A percentile compares a stretch with the other conserved stretches of the same genome.
phyloP scores from a whole-genome alignment of 2,888 invertebrate genomes.

The Caradrina kadenii region DNA sequence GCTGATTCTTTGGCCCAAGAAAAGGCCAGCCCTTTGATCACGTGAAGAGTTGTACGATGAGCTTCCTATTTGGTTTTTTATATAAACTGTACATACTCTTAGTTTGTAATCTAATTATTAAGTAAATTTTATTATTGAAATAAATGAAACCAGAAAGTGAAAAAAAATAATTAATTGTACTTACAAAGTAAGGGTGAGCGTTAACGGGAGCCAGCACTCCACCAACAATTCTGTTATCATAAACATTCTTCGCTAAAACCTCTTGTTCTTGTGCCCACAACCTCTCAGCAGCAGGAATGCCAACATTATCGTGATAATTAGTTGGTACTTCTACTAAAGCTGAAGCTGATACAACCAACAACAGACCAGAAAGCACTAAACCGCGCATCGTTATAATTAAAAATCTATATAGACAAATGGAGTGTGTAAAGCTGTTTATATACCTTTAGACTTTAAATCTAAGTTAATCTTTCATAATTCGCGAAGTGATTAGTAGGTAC shows the following conservation, averaged over 20 bases:
- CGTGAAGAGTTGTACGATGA: too few relatives aligned
- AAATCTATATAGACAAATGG: neutral
- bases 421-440: conserved; percentile 4
- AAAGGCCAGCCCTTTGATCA: too few relatives aligned
- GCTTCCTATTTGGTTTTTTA: too few relatives aligned
- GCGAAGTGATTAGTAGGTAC: conserved; percentile 7
- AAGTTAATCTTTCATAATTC: conserved; percentile 16
- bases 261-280: conserved; percentile 73
- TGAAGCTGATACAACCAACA: conserved; percentile 42
- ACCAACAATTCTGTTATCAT: conserved; percentile 73
- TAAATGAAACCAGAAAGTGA: too few relatives aligned
- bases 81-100: too few relatives aligned
- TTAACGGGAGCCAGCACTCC: conserved; percentile 70
- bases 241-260: neutral
- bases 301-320: conserved; percentile 69
- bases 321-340: conserved; percentile 33
- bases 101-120: too few relatives aligned
- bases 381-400: conserved; percentile 30
- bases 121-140: too few relatives aligned
- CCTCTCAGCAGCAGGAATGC: conserved; percentile 76
- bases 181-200: conserved; percentile 74
- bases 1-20: too few relatives aligned
- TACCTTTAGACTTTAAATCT: conserved; percentile 25
- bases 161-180: conserved; percentile 29
- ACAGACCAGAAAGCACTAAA: conserved; percentile 33